These are phyloP conservation scores for Lucinisca nassula DNA, from an alignment of 2,888 invertebrate species.

Conservation along the genomic window DNA sequence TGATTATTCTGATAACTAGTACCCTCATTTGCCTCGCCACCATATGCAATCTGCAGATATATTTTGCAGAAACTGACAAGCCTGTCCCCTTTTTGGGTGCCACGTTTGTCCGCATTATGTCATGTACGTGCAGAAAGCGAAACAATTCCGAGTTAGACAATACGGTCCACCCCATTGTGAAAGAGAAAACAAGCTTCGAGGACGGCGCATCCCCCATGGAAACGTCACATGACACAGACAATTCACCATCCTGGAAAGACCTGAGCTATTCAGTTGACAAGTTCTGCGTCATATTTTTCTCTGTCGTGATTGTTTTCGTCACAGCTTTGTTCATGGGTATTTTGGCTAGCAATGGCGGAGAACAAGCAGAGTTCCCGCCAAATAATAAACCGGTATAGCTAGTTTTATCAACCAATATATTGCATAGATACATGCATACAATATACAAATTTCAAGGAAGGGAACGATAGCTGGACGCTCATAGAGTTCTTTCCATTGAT, in stretches of 20 bases:
- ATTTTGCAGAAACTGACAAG: background rate
- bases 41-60: background rate
- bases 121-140: background rate
- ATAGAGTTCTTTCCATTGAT: too few relatives aligned
- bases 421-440: too few relatives aligned
- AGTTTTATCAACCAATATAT: too few relatives aligned
- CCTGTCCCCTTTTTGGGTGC: background rate
- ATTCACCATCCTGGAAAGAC: background rate
- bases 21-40: background rate
- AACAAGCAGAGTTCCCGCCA: too few relatives aligned
- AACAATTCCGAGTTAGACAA: background rate
- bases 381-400: too few relatives aligned
- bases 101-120: background rate
- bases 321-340: background rate
- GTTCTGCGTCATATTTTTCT: background rate
- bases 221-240: background rate
- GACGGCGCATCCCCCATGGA: too few relatives aligned
- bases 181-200: background rate
- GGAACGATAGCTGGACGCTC: too few relatives aligned
- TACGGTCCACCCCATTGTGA: background rate
- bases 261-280: background rate
- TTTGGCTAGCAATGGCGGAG: too few relatives aligned
- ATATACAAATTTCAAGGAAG: too few relatives aligned
- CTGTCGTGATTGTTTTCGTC: background rate
- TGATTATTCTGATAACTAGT: background rate